Conservation (phyloP, 2,113 vertebrate genomes). For the Leucosticte australis region DNA sequence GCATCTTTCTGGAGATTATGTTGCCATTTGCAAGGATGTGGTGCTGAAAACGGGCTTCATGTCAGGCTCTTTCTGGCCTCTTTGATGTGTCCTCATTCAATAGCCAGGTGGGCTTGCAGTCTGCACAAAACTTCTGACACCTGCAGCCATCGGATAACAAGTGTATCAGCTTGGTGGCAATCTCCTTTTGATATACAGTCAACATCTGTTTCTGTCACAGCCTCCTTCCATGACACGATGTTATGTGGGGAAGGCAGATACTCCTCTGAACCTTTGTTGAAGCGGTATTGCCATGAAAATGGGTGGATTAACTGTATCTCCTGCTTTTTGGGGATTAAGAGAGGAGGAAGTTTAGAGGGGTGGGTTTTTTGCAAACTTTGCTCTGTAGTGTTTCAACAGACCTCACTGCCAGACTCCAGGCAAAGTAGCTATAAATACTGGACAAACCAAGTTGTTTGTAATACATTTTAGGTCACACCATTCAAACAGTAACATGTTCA, state of each 20-base stretch:
- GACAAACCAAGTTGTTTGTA: neutral
- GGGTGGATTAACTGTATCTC: neutral
- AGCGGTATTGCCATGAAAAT: neutral
- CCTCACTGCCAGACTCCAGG: neutral
- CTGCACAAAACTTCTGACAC: neutral
- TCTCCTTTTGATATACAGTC: neutral
- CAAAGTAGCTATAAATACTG: fast-evolving
- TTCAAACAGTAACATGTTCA: neutral
- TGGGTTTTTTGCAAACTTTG: neutral
- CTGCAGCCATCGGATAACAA: neutral
- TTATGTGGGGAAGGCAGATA: neutral
- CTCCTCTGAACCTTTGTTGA: neutral
- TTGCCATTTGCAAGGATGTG: neutral
- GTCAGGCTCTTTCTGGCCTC: neutral
- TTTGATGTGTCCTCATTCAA: neutral
- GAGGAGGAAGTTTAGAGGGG: neutral
- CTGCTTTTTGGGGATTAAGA: neutral
- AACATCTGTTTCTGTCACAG: neutral
- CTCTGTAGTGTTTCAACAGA: neutral
- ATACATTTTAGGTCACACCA: neutral
- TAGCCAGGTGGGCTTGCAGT: neutral
- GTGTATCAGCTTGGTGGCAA: neutral
- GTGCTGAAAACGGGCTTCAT: neutral
- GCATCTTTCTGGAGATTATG: neutral
- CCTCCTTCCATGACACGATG: neutral